phyloP scores from a whole-genome alignment of 1,140 invertebrate species.

The Oncopodura yosiiana region DNA sequence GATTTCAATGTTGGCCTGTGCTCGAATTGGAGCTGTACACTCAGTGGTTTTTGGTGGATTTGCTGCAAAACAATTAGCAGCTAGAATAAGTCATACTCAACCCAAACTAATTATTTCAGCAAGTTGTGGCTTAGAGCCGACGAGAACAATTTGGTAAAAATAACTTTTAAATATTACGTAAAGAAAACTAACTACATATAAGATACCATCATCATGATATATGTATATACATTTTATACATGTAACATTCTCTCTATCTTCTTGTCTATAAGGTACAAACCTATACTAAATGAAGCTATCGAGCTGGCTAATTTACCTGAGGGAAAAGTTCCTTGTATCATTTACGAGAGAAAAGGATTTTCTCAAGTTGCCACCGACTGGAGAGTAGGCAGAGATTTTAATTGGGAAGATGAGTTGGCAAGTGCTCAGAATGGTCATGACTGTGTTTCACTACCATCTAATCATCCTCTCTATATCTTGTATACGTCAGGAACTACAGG shows the following conservation, averaged over 20 bases:
- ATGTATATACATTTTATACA: neutral
- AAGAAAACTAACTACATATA: slow-evolving; percentile 70
- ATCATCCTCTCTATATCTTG: slow-evolving; percentile 80
- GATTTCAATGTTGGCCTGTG: slow-evolving; percentile 87
- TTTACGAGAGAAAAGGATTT: slow-evolving; percentile 63
- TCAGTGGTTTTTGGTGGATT: slow-evolving; percentile 71
- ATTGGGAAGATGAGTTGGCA: slow-evolving; percentile 62
- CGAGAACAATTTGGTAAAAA: slow-evolving; percentile 61
- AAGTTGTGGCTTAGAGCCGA: slow-evolving; percentile 80
- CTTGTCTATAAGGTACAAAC: slow-evolving; percentile 59
- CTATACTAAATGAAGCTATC: slow-evolving; percentile 76
- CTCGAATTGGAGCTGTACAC: slow-evolving; percentile 86
- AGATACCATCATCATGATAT: slow-evolving; percentile 27
- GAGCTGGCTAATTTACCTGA: slow-evolving; percentile 50
- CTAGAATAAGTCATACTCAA: slow-evolving; percentile 38
- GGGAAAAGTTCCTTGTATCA: slow-evolving; percentile 61
- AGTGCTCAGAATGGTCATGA: slow-evolving; percentile 51
- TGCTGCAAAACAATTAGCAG: slow-evolving; percentile 12
- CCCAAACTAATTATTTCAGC: slow-evolving; percentile 45
- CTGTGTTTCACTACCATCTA: slow-evolving; percentile 75
- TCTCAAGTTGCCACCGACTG: slow-evolving; percentile 53
- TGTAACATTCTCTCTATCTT: neutral
- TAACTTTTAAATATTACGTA: neutral
- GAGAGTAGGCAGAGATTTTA: slow-evolving; percentile 53
- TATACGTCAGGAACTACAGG: slow-evolving; percentile 89